Evolutionary conservation across 2,113 vertebrate species (phyloP).

Genomic region (Ageneiosus marmoratus): DNA sequence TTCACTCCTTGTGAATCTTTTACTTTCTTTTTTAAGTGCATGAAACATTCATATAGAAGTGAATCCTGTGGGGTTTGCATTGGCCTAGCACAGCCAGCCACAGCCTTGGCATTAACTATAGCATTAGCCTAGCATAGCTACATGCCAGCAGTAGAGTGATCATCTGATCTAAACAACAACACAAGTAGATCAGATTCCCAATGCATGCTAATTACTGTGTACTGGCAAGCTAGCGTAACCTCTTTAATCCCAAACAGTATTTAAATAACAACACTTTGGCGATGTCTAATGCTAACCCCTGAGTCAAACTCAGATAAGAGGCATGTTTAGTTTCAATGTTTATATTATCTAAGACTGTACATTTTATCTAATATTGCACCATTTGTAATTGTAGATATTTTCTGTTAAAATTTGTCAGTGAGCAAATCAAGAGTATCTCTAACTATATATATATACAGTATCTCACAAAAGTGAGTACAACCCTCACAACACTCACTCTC

Average conservation of each 20-base stretch:
- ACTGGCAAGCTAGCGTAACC: conserved; percentile 28
- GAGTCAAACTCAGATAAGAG: background rate
- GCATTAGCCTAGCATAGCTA: conserved; percentile 33
- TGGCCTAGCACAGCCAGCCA: conserved; percentile 39
- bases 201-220: conserved; percentile 1
- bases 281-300: conserved; percentile 35
- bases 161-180: conserved; percentile 27
- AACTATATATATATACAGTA: background rate
- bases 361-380: background rate
- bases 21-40: too few species aligned
- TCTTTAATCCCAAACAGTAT: conserved; percentile 39
- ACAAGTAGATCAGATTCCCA: conserved; percentile 3
- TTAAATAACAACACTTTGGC: conserved; percentile 33
- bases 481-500: too few species aligned
- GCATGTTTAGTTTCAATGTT: background rate
- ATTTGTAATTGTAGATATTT: background rate
- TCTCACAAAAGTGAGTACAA: too few species aligned
- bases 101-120: conserved; percentile 19
- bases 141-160: conserved; percentile 29
- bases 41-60: too few species aligned
- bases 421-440: too few species aligned
- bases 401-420: background rate
- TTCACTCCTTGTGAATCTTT: too few species aligned
- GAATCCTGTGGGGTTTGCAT: too few species aligned
- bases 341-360: background rate